Base-by-base conservation (phyloP, 2,888 invertebrate genomes). In the Ephialtes manifestator region DNA sequence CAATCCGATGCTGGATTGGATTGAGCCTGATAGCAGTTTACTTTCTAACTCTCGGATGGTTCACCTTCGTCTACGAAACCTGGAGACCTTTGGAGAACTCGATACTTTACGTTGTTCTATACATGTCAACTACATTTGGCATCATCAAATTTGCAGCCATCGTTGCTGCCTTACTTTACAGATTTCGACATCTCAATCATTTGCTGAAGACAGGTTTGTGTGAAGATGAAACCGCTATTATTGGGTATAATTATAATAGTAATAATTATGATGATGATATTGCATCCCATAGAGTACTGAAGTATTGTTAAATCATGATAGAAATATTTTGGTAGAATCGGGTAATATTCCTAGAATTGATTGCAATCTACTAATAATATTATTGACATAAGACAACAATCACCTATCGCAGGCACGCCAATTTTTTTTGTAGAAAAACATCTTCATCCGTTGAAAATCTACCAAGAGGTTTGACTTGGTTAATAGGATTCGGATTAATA, bases 181-280 rank as follows among this genome's bases (percentile, higher is more conserved):
- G 84, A 77, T 84, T 84, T 74, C 84, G 81, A 1, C 81, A 78
- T 68, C 81, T 84, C 24, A 84, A 81, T 60, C 35, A 15, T 24
- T 31, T 68, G 7, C 28, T 84, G 11, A 72, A 53, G n/a, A 31
- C 81, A 39, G 84, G 71, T 31, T 46, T 55, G 79, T 68, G 63
- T 20, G 5, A 1, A 2, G 4, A 67, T 1, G 4, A 48, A 15
- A 39, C 20, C 15, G 4, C 35, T 4, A 71, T 31, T 24, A 24
- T 24, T 24, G 24, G 24, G 24, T 1, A 24, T 24, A 24, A 24
- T 24, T 24, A 24, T 24, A 24, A 24, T 13, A n/a, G 39, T 74
- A 31, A 35, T 8, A 20, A 35, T 4, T 0, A 31, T 63, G 3
- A 63, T n/a, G n/a, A 35, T 39, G 3, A 24, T 24, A 24, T 24